phyloP scores from a whole-genome alignment of 2,113 vertebrate genomes.

The Oreochromis tanganicae region DNA sequence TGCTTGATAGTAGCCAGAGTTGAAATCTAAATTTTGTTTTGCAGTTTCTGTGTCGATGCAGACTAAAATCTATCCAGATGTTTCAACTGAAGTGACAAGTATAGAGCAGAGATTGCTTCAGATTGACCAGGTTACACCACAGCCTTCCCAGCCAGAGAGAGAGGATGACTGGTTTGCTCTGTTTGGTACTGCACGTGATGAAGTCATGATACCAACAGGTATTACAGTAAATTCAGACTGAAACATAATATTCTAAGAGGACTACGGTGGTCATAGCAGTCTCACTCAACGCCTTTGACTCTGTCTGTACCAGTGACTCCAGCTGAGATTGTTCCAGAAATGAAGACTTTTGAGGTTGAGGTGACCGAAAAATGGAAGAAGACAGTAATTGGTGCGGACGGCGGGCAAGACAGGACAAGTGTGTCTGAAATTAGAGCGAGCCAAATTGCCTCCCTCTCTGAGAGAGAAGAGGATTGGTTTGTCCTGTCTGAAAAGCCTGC shows the following conservation, averaged over 20 bases:
- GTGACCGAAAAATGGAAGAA: slow-evolving; percentile 20
- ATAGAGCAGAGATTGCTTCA: background rate
- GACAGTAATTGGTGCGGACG: slow-evolving; percentile 35
- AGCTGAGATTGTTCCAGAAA: slow-evolving; percentile 4
- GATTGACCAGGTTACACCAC: slow-evolving; percentile 4
- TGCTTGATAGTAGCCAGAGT: background rate
- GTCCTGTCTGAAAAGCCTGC: slow-evolving; percentile 19
- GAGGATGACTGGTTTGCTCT: slow-evolving; percentile 52
- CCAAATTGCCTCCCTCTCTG: background rate
- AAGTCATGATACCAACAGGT: slow-evolving; percentile 37
- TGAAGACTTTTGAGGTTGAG: slow-evolving; percentile 12
- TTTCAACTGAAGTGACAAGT: background rate
- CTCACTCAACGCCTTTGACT: background rate
- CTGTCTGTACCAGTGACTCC: slow-evolving; percentile 19
- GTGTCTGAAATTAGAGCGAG: slow-evolving; percentile 11
- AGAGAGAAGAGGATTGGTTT: slow-evolving; percentile 53
- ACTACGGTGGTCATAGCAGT: background rate
- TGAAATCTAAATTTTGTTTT: background rate
- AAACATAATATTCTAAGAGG: background rate
- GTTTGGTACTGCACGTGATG: slow-evolving; percentile 11
- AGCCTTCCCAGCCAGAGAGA: slow-evolving; percentile 5
- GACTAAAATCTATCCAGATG: background rate
- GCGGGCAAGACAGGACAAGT: slow-evolving; percentile 11
- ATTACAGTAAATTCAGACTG: background rate
- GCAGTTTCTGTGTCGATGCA: background rate